These are phyloP conservation scores for Syrista parreyssii DNA, from an alignment of 2,888 invertebrate species.

Conservation along the genomic window DNA sequence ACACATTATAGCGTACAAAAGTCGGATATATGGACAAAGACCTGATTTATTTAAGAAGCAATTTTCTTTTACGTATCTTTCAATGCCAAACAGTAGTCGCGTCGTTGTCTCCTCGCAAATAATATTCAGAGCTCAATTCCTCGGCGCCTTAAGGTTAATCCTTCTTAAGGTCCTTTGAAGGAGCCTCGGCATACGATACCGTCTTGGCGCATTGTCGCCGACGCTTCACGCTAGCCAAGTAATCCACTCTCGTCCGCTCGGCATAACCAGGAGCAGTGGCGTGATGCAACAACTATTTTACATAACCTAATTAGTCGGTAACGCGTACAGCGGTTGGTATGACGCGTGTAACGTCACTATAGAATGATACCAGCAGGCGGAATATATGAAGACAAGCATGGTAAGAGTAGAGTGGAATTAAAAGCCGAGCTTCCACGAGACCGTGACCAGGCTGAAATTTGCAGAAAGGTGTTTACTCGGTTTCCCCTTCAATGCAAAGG, in stretches of 20 bases:
- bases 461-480: not conserved
- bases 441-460: not conserved
- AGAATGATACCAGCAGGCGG: not conserved
- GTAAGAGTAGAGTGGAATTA: not conserved
- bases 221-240: not conserved
- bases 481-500: not conserved
- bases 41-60: too few relatives aligned
- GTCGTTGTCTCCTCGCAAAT: not conserved
- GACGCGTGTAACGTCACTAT: not conserved
- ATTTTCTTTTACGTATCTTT: not conserved
- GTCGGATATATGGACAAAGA: too few relatives aligned
- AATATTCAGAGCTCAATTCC: not conserved
- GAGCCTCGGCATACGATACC: not conserved
- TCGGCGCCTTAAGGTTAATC: not conserved
- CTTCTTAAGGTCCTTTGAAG: not conserved
- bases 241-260: slow-evolving; percentile 14
- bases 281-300: slow-evolving; percentile 48
- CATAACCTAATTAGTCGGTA: slow-evolving; percentile 52
- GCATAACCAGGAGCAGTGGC: slow-evolving; percentile 19
- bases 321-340: not conserved
- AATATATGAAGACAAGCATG: not conserved
- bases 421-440: not conserved
- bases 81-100: not conserved
- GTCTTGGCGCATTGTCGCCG: not conserved
- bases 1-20: not conserved